A percentile compares a stretch with the other conserved stretches of the same genome.
Evolutionary conservation across 2,113 vertebrate genomes (phyloP).

Genomic region (Heteronetta atricapilla): DNA sequence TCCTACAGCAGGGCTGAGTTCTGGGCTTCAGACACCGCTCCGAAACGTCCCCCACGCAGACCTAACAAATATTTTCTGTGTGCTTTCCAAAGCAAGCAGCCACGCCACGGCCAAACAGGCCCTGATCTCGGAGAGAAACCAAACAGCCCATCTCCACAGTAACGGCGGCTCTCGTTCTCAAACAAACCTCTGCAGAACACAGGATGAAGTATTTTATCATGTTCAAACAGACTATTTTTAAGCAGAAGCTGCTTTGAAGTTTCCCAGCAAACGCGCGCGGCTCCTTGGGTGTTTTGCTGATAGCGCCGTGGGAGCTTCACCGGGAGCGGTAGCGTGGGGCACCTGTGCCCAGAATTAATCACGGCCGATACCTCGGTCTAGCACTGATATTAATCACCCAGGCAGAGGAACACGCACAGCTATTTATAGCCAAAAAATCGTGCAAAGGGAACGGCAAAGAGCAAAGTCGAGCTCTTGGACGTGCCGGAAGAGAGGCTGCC

Average conservation of each 20-base stretch:
- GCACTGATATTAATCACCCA: neutral
- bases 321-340: neutral
- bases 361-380: neutral
- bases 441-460: neutral
- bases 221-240: conserved; percentile 34
- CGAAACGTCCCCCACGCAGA: neutral
- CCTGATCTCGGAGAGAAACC: neutral
- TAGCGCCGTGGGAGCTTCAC: conserved; percentile 8
- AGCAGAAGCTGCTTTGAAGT: conserved; percentile 47
- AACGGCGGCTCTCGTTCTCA: neutral
- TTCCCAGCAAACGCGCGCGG: neutral
- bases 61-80: neutral
- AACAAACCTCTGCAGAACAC: neutral
- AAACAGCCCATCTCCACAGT: neutral
- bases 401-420: neutral
- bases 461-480: neutral
- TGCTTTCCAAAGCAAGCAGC: neutral
- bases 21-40: neutral
- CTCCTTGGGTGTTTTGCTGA: neutral
- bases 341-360: conserved; percentile 26
- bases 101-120: neutral
- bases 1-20: neutral
- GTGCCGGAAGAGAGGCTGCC: neutral
- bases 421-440: conserved; percentile 31
- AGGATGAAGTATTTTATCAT: neutral